These are phyloP conservation scores for Meloidogyne floridensis DNA, from an alignment of 1,140 invertebrate genomes.

Conservation along the genomic window DNA sequence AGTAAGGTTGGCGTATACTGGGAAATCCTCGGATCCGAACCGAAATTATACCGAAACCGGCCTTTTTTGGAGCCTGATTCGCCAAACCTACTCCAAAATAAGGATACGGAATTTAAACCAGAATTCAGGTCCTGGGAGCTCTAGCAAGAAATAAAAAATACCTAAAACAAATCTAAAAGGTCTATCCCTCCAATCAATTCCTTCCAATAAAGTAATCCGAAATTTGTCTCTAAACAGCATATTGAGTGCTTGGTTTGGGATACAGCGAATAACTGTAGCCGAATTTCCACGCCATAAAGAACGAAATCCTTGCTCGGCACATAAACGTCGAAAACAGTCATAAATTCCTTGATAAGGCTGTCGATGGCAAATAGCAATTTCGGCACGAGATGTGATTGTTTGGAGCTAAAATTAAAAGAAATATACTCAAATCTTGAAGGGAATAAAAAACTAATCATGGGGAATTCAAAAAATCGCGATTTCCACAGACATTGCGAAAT, in stretches of 20 bases:
- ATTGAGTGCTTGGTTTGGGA: constrained; percentile 64
- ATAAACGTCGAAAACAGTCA: constrained; percentile 48
- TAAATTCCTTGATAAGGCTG: constrained; percentile 47
- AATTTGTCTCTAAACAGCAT: constrained; percentile 59
- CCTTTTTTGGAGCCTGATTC: too few relatives aligned
- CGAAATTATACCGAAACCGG: too few relatives aligned
- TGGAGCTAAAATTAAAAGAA: neutral
- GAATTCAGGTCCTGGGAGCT: too few relatives aligned
- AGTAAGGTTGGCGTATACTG: too few relatives aligned
- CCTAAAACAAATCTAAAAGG: constrained; percentile 82
- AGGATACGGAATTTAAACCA: too few relatives aligned
- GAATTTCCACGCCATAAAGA: constrained; percentile 64
- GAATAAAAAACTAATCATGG: too few relatives aligned
- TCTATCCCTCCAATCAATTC: constrained; percentile 80
- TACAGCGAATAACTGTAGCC: constrained; percentile 57
- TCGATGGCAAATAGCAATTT: neutral
- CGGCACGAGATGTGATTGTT: neutral
- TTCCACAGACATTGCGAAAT: too few relatives aligned
- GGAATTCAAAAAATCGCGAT: too few relatives aligned
- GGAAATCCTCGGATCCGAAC: too few relatives aligned
- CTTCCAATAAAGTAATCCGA: constrained; percentile 67
- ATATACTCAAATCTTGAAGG: too few relatives aligned
- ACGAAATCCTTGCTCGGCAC: constrained; percentile 46
- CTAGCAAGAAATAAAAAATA: too few relatives aligned
- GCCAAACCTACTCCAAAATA: too few relatives aligned